Conservation (phyloP, 1,140 invertebrate species). For the Panonychus citri region DNA sequence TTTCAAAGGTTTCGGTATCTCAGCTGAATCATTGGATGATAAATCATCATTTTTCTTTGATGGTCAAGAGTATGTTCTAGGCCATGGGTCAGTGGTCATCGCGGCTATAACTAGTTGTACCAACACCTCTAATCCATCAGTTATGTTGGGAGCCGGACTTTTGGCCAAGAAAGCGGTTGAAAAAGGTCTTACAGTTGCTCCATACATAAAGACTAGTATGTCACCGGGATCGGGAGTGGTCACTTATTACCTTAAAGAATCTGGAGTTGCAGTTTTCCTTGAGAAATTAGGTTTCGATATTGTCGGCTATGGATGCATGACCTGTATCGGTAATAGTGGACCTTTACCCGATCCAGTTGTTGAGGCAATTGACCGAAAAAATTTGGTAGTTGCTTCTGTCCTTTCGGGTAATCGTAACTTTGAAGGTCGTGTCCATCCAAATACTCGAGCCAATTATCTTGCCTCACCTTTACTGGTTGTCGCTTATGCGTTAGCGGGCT, state of each 20-base stretch:
- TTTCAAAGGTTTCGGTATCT: conserved; percentile 80
- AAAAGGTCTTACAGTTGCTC: conserved; percentile 57
- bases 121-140: conserved; percentile 90
- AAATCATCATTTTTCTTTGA: conserved; percentile 52
- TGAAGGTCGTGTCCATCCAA: conserved; percentile 87
- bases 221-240: conserved; percentile 93
- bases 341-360: conserved; percentile 70
- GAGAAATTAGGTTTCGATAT: conserved; percentile 74
- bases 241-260: conserved; percentile 74
- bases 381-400: conserved; percentile 78
- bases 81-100: conserved; percentile 83
- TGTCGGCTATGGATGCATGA: conserved; percentile 94
- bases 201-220: conserved; percentile 86
- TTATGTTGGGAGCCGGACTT: conserved; percentile 72
- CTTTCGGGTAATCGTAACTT: conserved; percentile 92
- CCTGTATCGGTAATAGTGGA: conserved; percentile 92
- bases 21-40: conserved; percentile 35
- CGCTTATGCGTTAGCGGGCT: conserved; percentile 73
- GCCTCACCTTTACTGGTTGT: conserved; percentile 86
- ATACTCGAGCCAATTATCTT: conserved; percentile 84
- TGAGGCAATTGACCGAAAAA: conserved; percentile 81
- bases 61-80: conserved; percentile 53
- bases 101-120: conserved; percentile 94
- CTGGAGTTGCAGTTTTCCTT: conserved; percentile 63
- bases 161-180: conserved; percentile 84